phyloP scores from a whole-genome alignment of 92 coral and sea anemone genomes.

The Porites cylindrica region DNA sequence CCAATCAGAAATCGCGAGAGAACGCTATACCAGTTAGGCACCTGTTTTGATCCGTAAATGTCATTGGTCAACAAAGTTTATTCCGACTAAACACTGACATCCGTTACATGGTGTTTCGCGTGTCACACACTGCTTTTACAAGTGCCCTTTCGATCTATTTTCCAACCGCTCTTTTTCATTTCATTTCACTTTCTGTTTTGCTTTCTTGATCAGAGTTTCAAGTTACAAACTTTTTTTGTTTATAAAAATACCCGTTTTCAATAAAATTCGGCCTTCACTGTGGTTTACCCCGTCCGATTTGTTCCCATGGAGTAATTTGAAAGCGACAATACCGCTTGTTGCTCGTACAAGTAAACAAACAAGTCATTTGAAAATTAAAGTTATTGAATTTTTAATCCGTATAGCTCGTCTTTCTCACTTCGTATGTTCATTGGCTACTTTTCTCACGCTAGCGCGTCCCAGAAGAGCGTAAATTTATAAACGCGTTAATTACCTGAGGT shows the following conservation, averaged over 20 bases:
- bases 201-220: not conserved
- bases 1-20: constrained; percentile 61
- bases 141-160: not conserved
- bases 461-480: not conserved
- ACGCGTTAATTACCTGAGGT: not conserved
- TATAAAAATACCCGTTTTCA: not conserved
- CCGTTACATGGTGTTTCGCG: constrained; percentile 14
- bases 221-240: too few relatives aligned
- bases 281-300: not conserved
- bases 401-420: not conserved
- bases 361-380: constrained; percentile 15
- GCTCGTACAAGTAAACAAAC: constrained; percentile 6
- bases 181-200: not conserved
- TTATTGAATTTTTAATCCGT: constrained; percentile 44
- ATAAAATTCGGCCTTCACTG: not conserved
- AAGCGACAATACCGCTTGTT: not conserved
- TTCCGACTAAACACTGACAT: constrained; percentile 5
- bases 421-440: constrained; percentile 1
- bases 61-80: constrained; percentile 57
- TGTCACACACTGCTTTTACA: constrained; percentile 34
- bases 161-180: not conserved
- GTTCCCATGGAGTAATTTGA: too few relatives aligned
- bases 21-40: constrained; percentile 52
- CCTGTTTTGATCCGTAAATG: constrained; percentile 68
- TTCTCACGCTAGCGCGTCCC: not conserved